These are phyloP conservation scores for Platerodrilus igneus DNA, from an alignment of 2,888 invertebrate genomes.

Conservation along the genomic window DNA sequence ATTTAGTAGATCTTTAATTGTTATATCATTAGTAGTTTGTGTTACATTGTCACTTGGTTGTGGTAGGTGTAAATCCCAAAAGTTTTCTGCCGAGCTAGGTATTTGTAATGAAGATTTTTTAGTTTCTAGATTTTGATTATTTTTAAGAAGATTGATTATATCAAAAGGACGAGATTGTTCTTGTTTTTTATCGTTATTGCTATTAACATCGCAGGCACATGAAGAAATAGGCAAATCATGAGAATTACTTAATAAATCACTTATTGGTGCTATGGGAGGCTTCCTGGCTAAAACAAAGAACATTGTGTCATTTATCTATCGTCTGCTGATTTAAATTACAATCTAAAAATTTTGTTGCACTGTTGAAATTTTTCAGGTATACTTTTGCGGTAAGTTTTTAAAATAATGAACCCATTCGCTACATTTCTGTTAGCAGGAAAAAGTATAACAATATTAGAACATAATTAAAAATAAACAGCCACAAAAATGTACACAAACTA, in stretches of 20 bases:
- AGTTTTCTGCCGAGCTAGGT: constrained; percentile 10
- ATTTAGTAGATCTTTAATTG: constrained; percentile 14
- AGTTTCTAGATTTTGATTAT: constrained; percentile 35
- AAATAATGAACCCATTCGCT: too few species aligned
- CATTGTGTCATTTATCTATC: too few species aligned
- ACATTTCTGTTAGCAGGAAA: too few species aligned
- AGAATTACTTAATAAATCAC: constrained; percentile 17
- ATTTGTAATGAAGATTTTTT: constrained; percentile 9
- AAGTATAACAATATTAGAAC: too few species aligned
- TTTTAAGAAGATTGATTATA: constrained; percentile 15
- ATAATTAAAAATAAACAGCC: too few species aligned
- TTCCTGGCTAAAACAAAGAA: constrained; percentile 60
- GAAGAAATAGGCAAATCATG: too few species aligned
- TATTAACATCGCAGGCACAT: constrained; percentile 17
- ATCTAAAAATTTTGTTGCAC: too few species aligned
- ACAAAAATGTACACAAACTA: too few species aligned
- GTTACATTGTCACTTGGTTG: constrained; percentile 28
- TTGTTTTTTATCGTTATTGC: constrained; percentile 22
- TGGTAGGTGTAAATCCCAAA: constrained; percentile 28
- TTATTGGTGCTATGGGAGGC: constrained; percentile 52
- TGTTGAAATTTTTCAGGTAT: too few species aligned
- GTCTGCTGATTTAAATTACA: too few species aligned
- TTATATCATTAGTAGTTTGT: constrained; percentile 17
- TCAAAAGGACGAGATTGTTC: constrained; percentile 17
- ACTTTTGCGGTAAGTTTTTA: too few species aligned